phyloP scores from a whole-genome alignment of 1,140 invertebrate genomes.

The Rhyzopertha dominica region DNA sequence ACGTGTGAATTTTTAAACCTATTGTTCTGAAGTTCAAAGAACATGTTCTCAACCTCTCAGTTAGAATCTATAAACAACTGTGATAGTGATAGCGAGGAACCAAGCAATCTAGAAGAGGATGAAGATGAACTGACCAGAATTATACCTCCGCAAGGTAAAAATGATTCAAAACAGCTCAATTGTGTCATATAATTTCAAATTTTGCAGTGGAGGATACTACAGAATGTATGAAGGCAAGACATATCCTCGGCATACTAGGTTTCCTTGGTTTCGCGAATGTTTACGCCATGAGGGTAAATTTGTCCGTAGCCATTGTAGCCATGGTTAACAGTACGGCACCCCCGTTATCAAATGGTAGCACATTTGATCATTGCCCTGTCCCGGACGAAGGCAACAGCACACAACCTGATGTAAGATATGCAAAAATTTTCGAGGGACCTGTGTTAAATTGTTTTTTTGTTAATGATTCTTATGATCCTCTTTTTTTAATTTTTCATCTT shows the following conservation, averaged over 20 bases:
- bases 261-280: constrained; percentile 77
- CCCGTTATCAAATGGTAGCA: constrained; percentile 49
- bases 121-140: constrained; percentile 43
- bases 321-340: constrained; percentile 79
- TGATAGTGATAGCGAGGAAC: constrained; percentile 32
- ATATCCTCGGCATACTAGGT: constrained; percentile 72
- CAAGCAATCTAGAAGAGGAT: constrained; percentile 36
- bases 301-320: constrained; percentile 90
- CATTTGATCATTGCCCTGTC: constrained; percentile 58
- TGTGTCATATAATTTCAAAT: too few species aligned
- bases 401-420: constrained; percentile 51
- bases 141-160: constrained; percentile 41
- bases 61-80: constrained; percentile 21
- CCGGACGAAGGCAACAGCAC: constrained; percentile 49
- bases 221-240: constrained; percentile 65
- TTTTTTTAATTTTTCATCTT: too few species aligned
- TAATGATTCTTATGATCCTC: too few species aligned
- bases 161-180: too few species aligned
- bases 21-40: too few species aligned
- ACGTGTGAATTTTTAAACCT: too few species aligned
- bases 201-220: constrained; percentile 55
- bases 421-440: too few species aligned
- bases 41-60: constrained; percentile 36
- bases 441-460: too few species aligned
- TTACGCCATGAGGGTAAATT: constrained; percentile 87